Conservation (phyloP, 2,797 vertebrate genomes). For the Carduelis carduelis region DNA sequence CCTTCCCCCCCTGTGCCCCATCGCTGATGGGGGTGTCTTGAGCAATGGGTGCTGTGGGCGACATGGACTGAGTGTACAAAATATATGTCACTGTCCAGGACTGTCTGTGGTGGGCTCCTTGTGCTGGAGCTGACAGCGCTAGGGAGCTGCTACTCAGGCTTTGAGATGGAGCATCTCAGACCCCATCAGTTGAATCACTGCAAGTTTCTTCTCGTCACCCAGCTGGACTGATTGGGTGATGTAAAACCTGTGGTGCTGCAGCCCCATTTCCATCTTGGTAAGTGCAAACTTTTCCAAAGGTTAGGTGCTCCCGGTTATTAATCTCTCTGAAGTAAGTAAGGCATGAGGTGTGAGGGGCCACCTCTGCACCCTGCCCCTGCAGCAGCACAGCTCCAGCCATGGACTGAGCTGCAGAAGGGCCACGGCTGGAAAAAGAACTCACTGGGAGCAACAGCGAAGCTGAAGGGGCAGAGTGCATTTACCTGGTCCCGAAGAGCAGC, state of each 20-base stretch:
- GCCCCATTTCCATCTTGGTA: background rate
- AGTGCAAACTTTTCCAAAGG: background rate
- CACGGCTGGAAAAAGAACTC: background rate
- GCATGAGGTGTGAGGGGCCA: background rate
- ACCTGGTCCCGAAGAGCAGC: background rate
- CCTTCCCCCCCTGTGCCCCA: fast-evolving
- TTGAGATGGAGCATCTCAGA: background rate
- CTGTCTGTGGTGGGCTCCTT: background rate
- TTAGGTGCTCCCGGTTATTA: background rate
- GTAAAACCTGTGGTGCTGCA: background rate
- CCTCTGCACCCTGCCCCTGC: background rate
- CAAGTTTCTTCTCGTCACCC: background rate
- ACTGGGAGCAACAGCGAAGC: background rate
- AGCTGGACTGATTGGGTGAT: background rate
- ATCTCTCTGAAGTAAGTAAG: background rate
- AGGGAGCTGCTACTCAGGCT: background rate
- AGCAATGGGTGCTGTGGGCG: background rate
- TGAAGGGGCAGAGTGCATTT: background rate
- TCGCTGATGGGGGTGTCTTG: fast-evolving
- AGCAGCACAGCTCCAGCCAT: fast-evolving
- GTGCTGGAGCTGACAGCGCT: background rate
- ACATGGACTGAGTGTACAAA: fast-evolving
- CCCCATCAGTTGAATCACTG: background rate
- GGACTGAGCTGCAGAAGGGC: background rate
- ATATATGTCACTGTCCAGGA: fast-evolving